Percentiles rank a stretch among this genome's conserved stretches.
These are phyloP conservation scores for Petaurus breviceps DNA, from an alignment of 2,113 vertebrate genomes.

Conservation along the genomic window DNA sequence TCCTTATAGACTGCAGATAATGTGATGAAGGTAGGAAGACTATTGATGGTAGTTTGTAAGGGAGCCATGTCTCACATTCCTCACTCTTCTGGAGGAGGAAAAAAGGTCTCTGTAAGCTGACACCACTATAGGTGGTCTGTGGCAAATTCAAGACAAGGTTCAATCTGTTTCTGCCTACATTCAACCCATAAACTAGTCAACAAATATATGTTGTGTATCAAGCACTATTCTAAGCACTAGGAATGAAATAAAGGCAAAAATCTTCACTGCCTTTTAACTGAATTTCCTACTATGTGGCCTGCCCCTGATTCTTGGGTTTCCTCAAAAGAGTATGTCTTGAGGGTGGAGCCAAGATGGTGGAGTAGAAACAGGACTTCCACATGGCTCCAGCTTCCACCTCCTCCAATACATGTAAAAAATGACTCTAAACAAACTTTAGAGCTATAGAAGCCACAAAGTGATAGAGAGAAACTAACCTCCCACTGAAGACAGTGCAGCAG, in stretches of 20 bases:
- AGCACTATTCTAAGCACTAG: background rate
- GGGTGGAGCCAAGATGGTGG: no score
- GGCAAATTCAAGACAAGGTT: background rate
- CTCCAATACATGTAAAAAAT: no score
- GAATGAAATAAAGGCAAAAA: background rate
- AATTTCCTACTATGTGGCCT: background rate
- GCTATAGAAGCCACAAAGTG: no score
- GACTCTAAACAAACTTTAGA: no score
- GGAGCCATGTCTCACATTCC: background rate
- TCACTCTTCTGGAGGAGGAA: background rate
- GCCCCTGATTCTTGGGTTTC: background rate
- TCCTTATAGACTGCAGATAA: background rate
- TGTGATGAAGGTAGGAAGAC: background rate
- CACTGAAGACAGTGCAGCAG: no score
- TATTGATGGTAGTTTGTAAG: background rate
- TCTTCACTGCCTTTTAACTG: background rate
- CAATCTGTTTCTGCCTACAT: background rate
- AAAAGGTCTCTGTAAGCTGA: background rate
- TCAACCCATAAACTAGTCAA: background rate
- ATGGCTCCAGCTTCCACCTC: no score
- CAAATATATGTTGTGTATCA: background rate
- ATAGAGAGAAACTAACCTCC: no score
- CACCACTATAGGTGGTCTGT: background rate
- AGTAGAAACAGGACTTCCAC: no score
- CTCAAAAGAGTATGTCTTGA: no score